Evolutionary conservation across 2,888 invertebrate species (phyloP).

Genomic region (Dorcus hopei): DNA sequence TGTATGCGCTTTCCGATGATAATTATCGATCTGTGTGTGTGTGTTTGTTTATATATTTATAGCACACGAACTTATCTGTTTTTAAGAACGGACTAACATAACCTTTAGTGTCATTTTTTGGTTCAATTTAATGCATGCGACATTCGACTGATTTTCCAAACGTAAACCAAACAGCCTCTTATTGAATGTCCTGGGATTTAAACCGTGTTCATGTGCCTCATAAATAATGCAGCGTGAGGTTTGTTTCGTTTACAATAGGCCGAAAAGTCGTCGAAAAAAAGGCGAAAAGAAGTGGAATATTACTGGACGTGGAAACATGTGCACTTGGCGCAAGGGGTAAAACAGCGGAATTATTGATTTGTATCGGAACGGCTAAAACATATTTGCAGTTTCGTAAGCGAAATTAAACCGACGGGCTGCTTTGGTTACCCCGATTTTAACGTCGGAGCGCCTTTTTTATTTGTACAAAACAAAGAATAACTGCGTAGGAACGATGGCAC

Average conservation of each 20-base stretch:
- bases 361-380: conserved; percentile 26
- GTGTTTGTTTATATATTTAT: too few relatives aligned
- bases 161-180: too few relatives aligned
- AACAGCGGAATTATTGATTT: conserved; percentile 47
- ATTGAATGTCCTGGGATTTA: too few relatives aligned
- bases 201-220: too few relatives aligned
- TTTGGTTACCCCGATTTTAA: neutral
- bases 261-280: neutral
- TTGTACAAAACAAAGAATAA: conserved; percentile 24
- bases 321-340: conserved; percentile 36
- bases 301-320: conserved; percentile 33
- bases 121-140: too few relatives aligned
- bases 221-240: too few relatives aligned
- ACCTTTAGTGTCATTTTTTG: too few relatives aligned
- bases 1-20: too few relatives aligned
- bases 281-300: conserved; percentile 14
- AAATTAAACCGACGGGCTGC: neutral
- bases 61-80: too few relatives aligned
- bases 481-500: conserved; percentile 41
- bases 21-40: too few relatives aligned
- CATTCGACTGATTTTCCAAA: too few relatives aligned
- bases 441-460: neutral
- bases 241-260: neutral
- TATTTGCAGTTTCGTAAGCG: conserved; percentile 3
- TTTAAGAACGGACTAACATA: too few relatives aligned